Conservation (phyloP, 2,888 invertebrate species). For the Hypercompe scribonia region DNA sequence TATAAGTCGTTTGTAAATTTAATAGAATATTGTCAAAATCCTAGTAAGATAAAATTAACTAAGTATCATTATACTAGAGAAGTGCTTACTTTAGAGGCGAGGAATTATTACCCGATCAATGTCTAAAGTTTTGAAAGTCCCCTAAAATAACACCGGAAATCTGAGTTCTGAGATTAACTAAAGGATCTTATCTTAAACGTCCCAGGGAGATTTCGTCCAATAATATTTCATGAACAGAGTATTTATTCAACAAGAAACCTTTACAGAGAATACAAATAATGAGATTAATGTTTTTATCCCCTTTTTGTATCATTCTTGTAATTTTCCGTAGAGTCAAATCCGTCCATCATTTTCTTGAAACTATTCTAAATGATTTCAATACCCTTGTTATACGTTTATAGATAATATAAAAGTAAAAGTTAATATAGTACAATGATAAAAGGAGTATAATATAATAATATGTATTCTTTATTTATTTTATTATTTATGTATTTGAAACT, state of each 20-base stretch:
- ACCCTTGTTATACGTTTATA: too few relatives aligned
- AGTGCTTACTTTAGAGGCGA: conserved; percentile 12
- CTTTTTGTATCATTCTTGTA: not conserved
- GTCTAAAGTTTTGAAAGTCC: conserved; percentile 26
- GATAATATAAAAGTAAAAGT: too few relatives aligned
- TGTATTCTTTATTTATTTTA: too few relatives aligned
- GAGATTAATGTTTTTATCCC: not conserved
- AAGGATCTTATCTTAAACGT: conserved; percentile 27
- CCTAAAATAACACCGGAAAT: conserved; percentile 38
- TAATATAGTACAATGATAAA: too few relatives aligned
- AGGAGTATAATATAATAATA: too few relatives aligned
- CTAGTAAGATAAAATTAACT: conserved; percentile 11
- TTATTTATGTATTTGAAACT: too few relatives aligned
- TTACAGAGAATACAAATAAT: not conserved
- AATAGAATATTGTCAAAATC: conserved; percentile 8
- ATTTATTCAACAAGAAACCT: conserved; percentile 20
- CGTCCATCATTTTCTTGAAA: too few relatives aligned
- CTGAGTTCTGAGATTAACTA: conserved; percentile 29
- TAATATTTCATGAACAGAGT: conserved; percentile 18
- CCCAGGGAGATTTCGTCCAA: conserved; percentile 31
- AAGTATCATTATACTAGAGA: conserved; percentile 20
- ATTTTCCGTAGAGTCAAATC: not conserved
- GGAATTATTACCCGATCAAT: conserved; percentile 26
- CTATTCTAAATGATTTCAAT: too few relatives aligned
- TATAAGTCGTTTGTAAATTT: not conserved